Evolutionary conservation across 2,888 invertebrate genomes (phyloP).

Genomic region (Tachystola acroxantha): DNA sequence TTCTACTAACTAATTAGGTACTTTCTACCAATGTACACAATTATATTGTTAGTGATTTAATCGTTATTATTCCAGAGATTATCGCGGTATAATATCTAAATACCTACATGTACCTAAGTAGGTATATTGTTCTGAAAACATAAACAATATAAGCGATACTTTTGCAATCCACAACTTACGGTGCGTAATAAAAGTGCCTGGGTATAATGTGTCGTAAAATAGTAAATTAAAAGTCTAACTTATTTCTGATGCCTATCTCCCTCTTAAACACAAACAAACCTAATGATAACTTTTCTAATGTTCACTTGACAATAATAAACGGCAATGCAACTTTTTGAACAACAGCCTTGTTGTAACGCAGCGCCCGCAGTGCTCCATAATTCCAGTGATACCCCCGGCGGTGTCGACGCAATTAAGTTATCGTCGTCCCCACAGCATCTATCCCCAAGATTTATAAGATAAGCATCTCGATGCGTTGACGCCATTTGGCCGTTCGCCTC

Average conservation of each 20-base stretch:
- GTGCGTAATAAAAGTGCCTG: too few relatives aligned
- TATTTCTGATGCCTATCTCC: too few relatives aligned
- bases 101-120: too few relatives aligned
- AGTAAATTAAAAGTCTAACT: too few relatives aligned
- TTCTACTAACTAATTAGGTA: constrained; percentile 32
- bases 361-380: constrained; percentile 32
- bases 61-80: too few relatives aligned
- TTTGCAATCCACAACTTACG: too few relatives aligned
- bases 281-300: constrained; percentile 1
- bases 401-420: constrained; percentile 64
- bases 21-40: constrained; percentile 18
- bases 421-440: constrained; percentile 51
- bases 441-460: constrained; percentile 63
- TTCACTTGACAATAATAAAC: background rate
- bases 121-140: too few relatives aligned
- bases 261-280: background rate
- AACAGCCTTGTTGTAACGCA: constrained; percentile 1
- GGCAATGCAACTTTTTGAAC: constrained; percentile 9
- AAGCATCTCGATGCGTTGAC: constrained; percentile 62
- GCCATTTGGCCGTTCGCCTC: constrained; percentile 64
- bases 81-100: too few relatives aligned
- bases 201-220: too few relatives aligned
- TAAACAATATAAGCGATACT: too few relatives aligned
- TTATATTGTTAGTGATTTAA: too few relatives aligned
- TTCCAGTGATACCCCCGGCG: constrained; percentile 39